Conservation (phyloP, 2,113 vertebrate species). For the Caranx melampygus region DNA sequence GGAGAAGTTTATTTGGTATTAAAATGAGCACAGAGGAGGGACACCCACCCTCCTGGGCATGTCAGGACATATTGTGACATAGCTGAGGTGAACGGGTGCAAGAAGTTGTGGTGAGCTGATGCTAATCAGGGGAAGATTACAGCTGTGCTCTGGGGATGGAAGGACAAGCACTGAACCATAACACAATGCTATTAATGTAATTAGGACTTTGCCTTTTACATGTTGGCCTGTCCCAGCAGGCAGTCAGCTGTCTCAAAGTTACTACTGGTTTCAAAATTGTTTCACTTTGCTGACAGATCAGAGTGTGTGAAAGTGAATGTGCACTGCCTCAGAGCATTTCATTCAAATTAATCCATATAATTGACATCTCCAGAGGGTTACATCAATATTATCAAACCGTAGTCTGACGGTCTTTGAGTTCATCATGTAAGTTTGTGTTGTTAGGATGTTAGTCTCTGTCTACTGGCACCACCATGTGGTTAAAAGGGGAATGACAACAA, state of each 20-base stretch:
- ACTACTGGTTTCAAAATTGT: neutral
- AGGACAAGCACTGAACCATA: neutral
- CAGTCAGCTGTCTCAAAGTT: neutral
- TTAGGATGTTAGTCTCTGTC: neutral
- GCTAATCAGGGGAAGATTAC: neutral
- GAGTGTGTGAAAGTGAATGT: no score
- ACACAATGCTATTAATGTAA: neutral
- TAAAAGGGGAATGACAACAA: neutral
- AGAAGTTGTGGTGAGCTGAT: neutral
- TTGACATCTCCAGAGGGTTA: neutral
- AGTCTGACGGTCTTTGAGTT: neutral
- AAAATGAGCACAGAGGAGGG: neutral
- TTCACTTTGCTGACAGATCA: neutral
- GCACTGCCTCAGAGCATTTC: neutral
- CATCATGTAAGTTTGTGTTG: no score
- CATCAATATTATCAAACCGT: neutral
- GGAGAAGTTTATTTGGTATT: neutral
- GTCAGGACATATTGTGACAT: conserved; percentile 20
- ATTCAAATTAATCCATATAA: no score
- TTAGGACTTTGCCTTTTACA: neutral
- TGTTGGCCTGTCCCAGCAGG: neutral
- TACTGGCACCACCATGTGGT: conserved; percentile 17
- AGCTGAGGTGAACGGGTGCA: neutral
- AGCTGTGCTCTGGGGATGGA: neutral
- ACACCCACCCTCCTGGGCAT: neutral